Evolutionary conservation across 1,140 invertebrate species (phyloP).

Genomic region (Lepidurus packardi): DNA sequence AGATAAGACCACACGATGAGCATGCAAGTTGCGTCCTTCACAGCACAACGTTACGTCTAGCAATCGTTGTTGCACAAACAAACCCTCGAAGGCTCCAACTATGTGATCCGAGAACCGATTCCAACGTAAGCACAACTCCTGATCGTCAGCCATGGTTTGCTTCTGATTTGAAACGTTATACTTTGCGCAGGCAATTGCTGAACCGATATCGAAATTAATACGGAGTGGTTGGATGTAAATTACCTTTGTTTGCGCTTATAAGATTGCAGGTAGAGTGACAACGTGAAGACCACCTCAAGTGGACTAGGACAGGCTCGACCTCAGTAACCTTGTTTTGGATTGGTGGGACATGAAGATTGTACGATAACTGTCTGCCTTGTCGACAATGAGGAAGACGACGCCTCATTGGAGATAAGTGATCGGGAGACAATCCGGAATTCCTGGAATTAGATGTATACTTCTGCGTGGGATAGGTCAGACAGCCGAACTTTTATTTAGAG

Average conservation of each 20-base stretch:
- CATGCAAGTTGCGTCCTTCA: constrained; percentile 43
- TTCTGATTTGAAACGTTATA: not conserved
- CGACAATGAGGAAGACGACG: not conserved
- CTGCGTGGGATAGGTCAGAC: not conserved
- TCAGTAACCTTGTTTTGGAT: not conserved
- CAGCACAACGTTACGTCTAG: constrained; percentile 45
- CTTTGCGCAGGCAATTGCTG: too few species aligned
- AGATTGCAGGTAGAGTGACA: not conserved
- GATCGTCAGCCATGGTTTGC: not conserved
- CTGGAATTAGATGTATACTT: not conserved
- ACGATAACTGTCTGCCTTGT: constrained; percentile 3
- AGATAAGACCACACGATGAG: constrained; percentile 44
- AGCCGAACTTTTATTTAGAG: not conserved
- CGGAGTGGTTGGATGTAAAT: not conserved
- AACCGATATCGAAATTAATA: not conserved
- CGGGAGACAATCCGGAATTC: not conserved
- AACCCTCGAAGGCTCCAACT: not conserved
- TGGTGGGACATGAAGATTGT: not conserved
- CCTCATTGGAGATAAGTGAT: not conserved
- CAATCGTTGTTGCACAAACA: constrained; percentile 41
- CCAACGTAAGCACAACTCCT: constrained; percentile 8
- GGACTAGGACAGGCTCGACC: not conserved
- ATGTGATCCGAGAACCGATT: not conserved
- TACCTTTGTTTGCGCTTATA: not conserved
- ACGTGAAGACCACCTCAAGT: not conserved